These are phyloP conservation scores for Scartelaos histophorus DNA, from an alignment of 2,113 vertebrate genomes.

Conservation along the genomic window DNA sequence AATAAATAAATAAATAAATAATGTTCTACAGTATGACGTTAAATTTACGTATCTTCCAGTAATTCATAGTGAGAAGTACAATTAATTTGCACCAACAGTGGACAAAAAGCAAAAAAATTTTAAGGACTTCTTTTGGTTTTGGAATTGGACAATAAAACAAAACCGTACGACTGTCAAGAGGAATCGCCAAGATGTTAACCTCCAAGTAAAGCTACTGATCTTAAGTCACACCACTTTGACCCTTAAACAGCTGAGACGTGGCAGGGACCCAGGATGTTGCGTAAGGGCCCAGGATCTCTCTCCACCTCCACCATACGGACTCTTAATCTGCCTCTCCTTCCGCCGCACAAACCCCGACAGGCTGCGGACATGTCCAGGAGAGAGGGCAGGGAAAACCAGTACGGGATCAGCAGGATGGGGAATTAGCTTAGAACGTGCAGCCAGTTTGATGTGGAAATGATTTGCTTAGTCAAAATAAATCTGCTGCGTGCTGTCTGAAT, in stretches of 20 bases:
- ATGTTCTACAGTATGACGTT: no score
- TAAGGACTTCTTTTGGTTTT: no score
- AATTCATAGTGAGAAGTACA: no score
- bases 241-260: slow-evolving; percentile 12
- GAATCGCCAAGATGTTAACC: background rate
- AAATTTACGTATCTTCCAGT: no score
- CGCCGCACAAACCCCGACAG: slow-evolving; percentile 12
- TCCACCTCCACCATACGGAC: slow-evolving; percentile 11
- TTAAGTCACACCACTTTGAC: background rate
- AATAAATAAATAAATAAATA: no score
- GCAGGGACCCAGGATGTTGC: slow-evolving; percentile 14
- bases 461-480: background rate
- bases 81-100: no score
- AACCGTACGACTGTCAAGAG: no score
- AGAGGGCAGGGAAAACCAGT: background rate
- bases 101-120: no score
- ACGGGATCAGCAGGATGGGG: background rate
- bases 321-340: slow-evolving; percentile 19
- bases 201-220: slow-evolving; percentile 3
- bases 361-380: slow-evolving; percentile 8
- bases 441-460: background rate
- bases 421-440: background rate
- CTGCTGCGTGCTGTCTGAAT: no score
- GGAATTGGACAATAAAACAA: no score
- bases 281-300: slow-evolving; percentile 13